These are phyloP conservation scores for Melanaphis sacchari DNA, from an alignment of 1,140 invertebrate genomes.

Conservation along the genomic window DNA sequence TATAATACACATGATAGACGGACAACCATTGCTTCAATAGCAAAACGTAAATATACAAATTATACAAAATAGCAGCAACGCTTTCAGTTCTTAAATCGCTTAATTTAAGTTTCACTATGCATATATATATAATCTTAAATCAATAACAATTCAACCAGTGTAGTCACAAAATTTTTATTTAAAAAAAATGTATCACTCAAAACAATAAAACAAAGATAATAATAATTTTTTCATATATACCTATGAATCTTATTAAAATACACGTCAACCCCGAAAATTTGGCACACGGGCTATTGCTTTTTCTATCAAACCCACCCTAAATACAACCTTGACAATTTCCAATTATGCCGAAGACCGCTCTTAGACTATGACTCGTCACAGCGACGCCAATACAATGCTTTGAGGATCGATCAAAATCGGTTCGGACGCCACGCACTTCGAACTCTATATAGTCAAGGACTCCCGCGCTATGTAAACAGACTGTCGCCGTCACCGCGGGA, in stretches of 20 bases:
- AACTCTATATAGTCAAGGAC: conserved; percentile 10
- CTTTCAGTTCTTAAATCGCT: not conserved
- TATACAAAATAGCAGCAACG: not conserved
- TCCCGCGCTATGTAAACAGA: conserved; percentile 35
- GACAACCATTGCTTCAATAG: not conserved
- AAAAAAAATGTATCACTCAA: not conserved
- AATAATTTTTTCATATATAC: too few species aligned
- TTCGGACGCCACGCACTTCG: not conserved
- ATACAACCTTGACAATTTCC: not conserved
- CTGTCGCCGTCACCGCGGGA: conserved; percentile 8
- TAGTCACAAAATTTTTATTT: not conserved
- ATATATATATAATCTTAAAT: not conserved
- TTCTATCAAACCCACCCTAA: not conserved
- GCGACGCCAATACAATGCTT: not conserved
- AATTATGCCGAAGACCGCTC: not conserved
- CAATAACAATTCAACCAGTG: not conserved
- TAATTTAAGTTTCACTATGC: not conserved
- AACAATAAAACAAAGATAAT: too few species aligned
- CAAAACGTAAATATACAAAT: not conserved
- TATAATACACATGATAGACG: not conserved
- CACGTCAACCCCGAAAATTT: too few species aligned
- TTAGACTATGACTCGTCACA: not conserved
- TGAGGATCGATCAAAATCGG: not conserved
- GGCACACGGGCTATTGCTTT: too few species aligned
- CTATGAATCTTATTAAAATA: too few species aligned